These are phyloP conservation scores for Calliopum simillimum DNA, from an alignment of 2,888 invertebrate species.

Conservation along the genomic window DNA sequence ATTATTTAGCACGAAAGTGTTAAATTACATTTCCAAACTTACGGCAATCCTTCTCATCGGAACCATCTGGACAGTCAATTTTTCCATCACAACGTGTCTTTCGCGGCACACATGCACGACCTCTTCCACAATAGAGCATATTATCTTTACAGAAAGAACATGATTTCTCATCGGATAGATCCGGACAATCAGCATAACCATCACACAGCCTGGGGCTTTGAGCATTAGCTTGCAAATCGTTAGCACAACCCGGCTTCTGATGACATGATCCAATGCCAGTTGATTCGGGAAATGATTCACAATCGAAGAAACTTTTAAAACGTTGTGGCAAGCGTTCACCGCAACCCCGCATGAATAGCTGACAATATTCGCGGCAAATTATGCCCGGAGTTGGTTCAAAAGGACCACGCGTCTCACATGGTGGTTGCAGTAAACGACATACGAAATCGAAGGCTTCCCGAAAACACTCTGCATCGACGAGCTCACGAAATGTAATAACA, in stretches of 20 bases:
- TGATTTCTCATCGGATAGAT: conserved; percentile 82
- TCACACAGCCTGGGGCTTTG: conserved; percentile 85
- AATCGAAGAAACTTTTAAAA: conserved; percentile 80
- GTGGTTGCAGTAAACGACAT: conserved; percentile 87
- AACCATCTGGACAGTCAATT: conserved; percentile 86
- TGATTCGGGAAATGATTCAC: conserved; percentile 83
- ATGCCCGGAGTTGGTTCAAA: conserved; percentile 61
- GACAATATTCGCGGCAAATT: conserved; percentile 83
- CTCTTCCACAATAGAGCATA: conserved; percentile 82
- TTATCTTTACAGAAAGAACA: conserved; percentile 83
- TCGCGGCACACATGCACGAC: conserved; percentile 78
- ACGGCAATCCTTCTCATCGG: conserved; percentile 89
- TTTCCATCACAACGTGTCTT: conserved; percentile 84
- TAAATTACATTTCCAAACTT: conserved; percentile 66
- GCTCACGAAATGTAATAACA: conserved; percentile 83
- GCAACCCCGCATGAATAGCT: conserved; percentile 86
- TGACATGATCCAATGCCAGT: conserved; percentile 79
- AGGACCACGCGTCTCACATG: conserved; percentile 78
- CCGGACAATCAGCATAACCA: conserved; percentile 87
- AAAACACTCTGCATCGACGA: conserved; percentile 93
- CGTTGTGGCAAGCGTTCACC: conserved; percentile 79
- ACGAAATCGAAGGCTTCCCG: conserved; percentile 89
- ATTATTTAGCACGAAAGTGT: neutral
- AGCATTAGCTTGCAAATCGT: conserved; percentile 79
- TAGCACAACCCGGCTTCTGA: conserved; percentile 85